Base-by-base conservation (phyloP, 1,140 invertebrate species). In the Philaenus spumarius region DNA sequence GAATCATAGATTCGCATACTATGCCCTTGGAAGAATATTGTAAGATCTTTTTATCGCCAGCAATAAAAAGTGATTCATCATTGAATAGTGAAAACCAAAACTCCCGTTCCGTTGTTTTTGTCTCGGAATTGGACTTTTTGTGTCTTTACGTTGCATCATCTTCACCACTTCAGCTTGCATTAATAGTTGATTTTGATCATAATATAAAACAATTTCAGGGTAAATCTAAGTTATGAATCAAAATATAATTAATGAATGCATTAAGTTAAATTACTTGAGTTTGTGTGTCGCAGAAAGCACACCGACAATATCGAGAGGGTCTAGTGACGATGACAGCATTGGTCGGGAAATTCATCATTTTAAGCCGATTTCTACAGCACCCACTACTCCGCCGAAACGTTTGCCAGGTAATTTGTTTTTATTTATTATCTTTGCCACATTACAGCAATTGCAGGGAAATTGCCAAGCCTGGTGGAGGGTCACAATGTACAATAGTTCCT, bases 321-420 rank as follows among this genome's bases (percentile, higher is more conserved):
- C 34, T 6, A 53, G 50, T 39, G 50, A 35, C 2, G 14, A n/a
- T 17, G 50, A 53, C 34, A 53, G 50, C 17, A 53, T 53, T 17
- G 50, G 50, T 20, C 50, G 37, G 34, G 50, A 53, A 22, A 15
- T 53, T 19, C 23, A 39, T 19, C 50, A 53, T 35, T 53, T 53
- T 22, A 53, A 53, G 20, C 50, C 50, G 1, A 53, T 53, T 7
- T 35, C 30, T n/a, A 39, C 30, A 14, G 35, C 50, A 7, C 50
- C 50, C 2, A 53, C 26, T 4, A 53, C 50, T 2, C 50, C 34
- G 1, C 30, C 30, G 15, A 53, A 53, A 45, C 26, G 3, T 30
- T 4, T 30, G 26, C 26, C 26, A 3, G 26, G 26, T 30, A 4
- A 30, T 3, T 30, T 30, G 3, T 30, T 30, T 30, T 30, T 30